Evolutionary conservation across 2,888 invertebrate genomes (phyloP).

Genomic region (Metopia argyrocephala): DNA sequence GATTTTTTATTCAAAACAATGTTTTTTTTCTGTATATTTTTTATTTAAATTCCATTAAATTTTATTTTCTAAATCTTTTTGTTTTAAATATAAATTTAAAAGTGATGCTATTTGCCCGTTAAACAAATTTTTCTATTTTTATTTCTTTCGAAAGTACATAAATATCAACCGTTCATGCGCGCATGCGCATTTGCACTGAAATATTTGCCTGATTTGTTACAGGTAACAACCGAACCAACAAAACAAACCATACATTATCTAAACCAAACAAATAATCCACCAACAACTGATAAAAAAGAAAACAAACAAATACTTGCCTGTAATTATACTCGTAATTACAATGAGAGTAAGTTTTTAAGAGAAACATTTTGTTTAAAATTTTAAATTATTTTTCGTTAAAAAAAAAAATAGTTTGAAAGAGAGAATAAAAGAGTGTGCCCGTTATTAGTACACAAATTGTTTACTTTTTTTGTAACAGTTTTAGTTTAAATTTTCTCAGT

Average conservation of each 20-base stretch:
- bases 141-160: conserved; percentile 7
- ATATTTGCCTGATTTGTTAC: conserved; percentile 55
- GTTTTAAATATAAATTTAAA: not conserved
- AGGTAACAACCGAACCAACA: conserved; percentile 53
- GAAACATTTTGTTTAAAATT: not conserved
- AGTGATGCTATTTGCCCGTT: conserved; percentile 2
- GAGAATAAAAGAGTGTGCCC: not conserved
- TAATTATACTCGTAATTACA: conserved; percentile 4
- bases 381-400: no score
- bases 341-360: conserved; percentile 24
- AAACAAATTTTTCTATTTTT: not conserved
- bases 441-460: no score
- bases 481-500: no score
- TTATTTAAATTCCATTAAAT: not conserved
- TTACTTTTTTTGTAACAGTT: no score
- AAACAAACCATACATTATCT: conserved; percentile 33
- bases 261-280: conserved; percentile 17
- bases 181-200: conserved; percentile 61
- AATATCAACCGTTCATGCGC: conserved; percentile 60
- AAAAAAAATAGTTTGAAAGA: not conserved
- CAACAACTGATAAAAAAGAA: not conserved
- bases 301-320: conserved; percentile 5
- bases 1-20: not conserved
- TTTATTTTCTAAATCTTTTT: not conserved
- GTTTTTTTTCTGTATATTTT: not conserved